phyloP scores from a whole-genome alignment of 2,113 vertebrate species.

The Hydropotes inermis region DNA sequence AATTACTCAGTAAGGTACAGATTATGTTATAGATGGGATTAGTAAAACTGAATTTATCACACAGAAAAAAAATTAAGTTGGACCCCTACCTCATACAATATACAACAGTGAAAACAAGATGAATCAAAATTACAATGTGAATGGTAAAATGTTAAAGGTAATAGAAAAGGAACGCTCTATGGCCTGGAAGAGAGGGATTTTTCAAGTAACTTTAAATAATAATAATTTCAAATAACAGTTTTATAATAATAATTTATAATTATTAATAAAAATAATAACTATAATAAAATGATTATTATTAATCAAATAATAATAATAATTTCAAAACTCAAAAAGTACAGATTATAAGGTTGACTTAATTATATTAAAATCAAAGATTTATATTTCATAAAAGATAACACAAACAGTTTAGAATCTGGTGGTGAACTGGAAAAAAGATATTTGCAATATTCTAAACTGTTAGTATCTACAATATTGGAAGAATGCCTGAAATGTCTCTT shows the following conservation, averaged over 20 bases:
- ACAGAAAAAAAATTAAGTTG: background rate
- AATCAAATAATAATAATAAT: no score
- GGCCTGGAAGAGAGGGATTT: background rate
- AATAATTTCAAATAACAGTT: no score
- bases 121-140: background rate
- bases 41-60: background rate
- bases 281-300: no score
- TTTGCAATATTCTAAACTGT: background rate
- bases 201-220: background rate
- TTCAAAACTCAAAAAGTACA: background rate
- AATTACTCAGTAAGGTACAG: background rate
- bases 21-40: background rate
- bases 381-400: background rate
- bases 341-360: background rate
- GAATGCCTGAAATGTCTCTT: constrained; percentile 11
- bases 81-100: background rate
- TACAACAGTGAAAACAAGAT: background rate
- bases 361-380: background rate
- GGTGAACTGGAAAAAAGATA: background rate
- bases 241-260: no score
- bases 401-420: background rate
- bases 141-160: background rate
- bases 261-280: no score
- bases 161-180: background rate
- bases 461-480: background rate